A percentile compares a stretch with the other conserved stretches of the same genome.
phyloP scores from a whole-genome alignment of 35 echinoderm and acorn worm species.

The Ptychodera flava region DNA sequence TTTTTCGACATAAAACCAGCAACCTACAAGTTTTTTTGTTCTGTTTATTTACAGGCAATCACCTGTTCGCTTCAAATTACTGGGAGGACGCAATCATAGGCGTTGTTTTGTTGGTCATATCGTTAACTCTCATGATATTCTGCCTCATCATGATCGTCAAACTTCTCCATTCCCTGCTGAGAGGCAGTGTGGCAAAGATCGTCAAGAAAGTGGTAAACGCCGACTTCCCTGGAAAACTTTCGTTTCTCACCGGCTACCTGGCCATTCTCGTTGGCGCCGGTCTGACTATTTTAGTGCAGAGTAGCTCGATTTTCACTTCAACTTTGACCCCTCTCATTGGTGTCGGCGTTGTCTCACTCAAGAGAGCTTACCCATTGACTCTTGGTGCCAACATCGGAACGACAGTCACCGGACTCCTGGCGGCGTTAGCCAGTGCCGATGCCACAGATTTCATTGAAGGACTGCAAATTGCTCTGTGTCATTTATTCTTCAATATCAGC shows the following conservation, averaged over 20 bases:
- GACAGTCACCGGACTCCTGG: constrained; percentile 82
- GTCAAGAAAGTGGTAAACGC: constrained; percentile 76
- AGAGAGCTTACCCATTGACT: constrained; percentile 91
- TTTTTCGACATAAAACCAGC: too few species aligned
- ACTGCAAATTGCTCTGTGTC: constrained; percentile 86
- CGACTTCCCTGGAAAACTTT: constrained; percentile 72
- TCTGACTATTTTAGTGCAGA: constrained; percentile 88
- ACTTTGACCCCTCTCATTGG: constrained; percentile 89
- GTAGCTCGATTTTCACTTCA: constrained; percentile 92
- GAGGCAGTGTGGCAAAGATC: constrained; percentile 60
- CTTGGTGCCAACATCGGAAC: constrained; percentile 93
- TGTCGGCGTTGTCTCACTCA: constrained; percentile 71
- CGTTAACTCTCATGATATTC: constrained; percentile 38
- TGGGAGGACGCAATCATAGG: constrained; percentile 36
- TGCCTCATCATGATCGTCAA: constrained; percentile 77
- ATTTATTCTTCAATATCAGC: constrained; percentile 90
- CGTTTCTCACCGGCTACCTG: constrained; percentile 80
- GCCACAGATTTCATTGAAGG: constrained; percentile 41
- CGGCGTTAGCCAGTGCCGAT: constrained; percentile 64
- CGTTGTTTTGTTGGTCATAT: constrained; percentile 23
- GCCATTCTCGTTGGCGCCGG: constrained; percentile 81
- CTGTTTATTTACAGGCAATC: constrained; percentile 32
- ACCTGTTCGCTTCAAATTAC: constrained; percentile 38
- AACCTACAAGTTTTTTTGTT: background rate
- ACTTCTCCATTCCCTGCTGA: constrained; percentile 63